phyloP scores from a whole-genome alignment of 1,140 invertebrate genomes.

The Drosophila orosa region DNA sequence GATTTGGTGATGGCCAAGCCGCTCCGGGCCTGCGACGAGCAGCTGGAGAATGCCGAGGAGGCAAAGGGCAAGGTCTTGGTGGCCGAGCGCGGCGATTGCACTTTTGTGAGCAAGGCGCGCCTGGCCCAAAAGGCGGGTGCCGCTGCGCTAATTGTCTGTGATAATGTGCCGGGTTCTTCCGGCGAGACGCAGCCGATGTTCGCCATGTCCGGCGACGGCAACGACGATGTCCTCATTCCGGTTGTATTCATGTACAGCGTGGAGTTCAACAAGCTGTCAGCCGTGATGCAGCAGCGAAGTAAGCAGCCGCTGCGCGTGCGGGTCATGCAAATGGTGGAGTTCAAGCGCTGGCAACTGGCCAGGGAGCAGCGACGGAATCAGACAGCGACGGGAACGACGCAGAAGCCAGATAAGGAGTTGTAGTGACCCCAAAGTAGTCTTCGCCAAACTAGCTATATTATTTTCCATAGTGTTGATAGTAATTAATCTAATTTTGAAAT shows the following conservation, averaged over 20 bases:
- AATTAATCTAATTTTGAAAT: slow-evolving; percentile 43
- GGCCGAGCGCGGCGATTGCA: slow-evolving; percentile 95
- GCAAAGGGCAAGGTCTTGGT: slow-evolving; percentile 92
- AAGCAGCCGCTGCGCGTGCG: slow-evolving; percentile 59
- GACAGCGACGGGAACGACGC: slow-evolving; percentile 29
- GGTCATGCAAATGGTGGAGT: slow-evolving; percentile 82
- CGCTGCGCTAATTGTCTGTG: slow-evolving; percentile 92
- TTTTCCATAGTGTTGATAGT: slow-evolving; percentile 22
- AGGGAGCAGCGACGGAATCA: slow-evolving; percentile 67
- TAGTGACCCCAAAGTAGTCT: slow-evolving; percentile 63
- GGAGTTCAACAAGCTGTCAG: slow-evolving; percentile 85
- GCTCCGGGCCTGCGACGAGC: slow-evolving; percentile 87
- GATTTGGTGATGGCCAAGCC: slow-evolving; percentile 88
- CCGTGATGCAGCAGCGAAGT: slow-evolving; percentile 48
- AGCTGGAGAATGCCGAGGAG: slow-evolving; percentile 85
- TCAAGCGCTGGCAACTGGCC: slow-evolving; percentile 79
- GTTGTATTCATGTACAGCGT: slow-evolving; percentile 95
- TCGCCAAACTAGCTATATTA: slow-evolving; percentile 46
- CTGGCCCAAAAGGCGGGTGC: slow-evolving; percentile 93
- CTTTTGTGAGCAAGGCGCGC: slow-evolving; percentile 97
- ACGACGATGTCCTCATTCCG: slow-evolving; percentile 94
- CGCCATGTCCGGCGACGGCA: slow-evolving; percentile 97
- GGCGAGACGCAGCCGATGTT: slow-evolving; percentile 92
- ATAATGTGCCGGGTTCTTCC: slow-evolving; percentile 92
- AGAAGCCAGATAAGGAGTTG: slow-evolving; percentile 78